A percentile compares a stretch with the other conserved stretches of the same genome.
Conservation (phyloP, 2,113 vertebrate species). For the Zapornia atra region DNA sequence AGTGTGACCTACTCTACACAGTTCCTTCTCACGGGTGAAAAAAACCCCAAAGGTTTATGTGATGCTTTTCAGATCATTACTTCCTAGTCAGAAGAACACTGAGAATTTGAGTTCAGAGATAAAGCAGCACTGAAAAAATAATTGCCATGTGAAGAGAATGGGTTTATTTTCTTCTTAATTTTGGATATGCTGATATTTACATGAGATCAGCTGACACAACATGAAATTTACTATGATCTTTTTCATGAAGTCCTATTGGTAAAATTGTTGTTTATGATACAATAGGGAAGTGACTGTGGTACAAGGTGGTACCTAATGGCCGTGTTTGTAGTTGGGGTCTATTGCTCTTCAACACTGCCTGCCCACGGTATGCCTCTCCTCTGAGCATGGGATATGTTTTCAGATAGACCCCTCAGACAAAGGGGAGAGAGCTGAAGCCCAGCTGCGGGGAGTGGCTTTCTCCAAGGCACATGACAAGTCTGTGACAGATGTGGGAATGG, state of each 20-base stretch:
- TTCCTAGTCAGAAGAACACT: background rate
- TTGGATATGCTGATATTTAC: background rate
- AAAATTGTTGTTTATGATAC: background rate
- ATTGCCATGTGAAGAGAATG: background rate
- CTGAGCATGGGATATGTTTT: background rate
- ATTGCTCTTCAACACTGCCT: background rate
- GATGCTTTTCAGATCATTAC: background rate
- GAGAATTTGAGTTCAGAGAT: background rate
- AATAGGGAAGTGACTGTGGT: background rate
- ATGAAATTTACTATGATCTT: background rate
- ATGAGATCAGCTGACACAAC: background rate
- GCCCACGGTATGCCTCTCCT: rapidly evolving
- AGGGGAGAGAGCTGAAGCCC: background rate
- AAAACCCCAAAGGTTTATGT: background rate
- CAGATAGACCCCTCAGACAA: constrained; percentile 4
- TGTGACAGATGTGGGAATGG: background rate
- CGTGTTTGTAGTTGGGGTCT: background rate
- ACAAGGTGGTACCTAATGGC: background rate
- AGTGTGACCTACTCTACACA: background rate
- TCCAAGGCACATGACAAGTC: background rate
- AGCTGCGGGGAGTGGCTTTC: background rate
- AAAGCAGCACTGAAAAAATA: background rate
- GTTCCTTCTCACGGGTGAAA: background rate
- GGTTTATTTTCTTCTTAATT: background rate
- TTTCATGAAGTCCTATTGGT: background rate